Evolutionary conservation across 2,888 invertebrate species (phyloP).

Genomic region (Rambutsinella grinnellia): DNA sequence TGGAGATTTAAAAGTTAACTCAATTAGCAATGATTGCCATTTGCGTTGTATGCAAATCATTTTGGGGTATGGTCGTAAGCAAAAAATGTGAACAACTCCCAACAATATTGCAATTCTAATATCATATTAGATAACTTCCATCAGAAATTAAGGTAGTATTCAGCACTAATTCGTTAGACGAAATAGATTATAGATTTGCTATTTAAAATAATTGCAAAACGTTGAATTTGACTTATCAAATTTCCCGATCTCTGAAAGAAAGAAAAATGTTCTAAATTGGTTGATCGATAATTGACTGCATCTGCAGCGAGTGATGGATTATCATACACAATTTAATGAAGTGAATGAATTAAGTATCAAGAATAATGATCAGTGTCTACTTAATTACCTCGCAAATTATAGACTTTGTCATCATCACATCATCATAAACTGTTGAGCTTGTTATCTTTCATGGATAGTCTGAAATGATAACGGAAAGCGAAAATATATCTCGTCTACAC

Average conservation of each 20-base stretch:
- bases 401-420: conserved; percentile 29
- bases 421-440: conserved; percentile 22
- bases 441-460: conserved; percentile 21
- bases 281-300: neutral
- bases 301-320: conserved; percentile 31
- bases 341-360: conserved; percentile 28
- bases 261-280: neutral
- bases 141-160: too few relatives aligned
- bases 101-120: neutral
- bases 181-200: too few relatives aligned
- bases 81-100: neutral
- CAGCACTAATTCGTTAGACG: too few relatives aligned
- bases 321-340: conserved; percentile 17
- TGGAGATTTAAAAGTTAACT: conserved; percentile 45
- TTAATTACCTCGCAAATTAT: conserved; percentile 50
- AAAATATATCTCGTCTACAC: neutral
- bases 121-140: too few relatives aligned
- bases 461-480: neutral
- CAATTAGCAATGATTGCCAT: conserved; percentile 31
- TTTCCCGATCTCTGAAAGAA: too few relatives aligned
- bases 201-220: too few relatives aligned
- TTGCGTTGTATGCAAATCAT: neutral
- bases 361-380: conserved; percentile 31
- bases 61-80: neutral
- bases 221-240: too few relatives aligned